Conservation (phyloP, 2,113 vertebrate genomes). For the Propithecus coquereli region DNA sequence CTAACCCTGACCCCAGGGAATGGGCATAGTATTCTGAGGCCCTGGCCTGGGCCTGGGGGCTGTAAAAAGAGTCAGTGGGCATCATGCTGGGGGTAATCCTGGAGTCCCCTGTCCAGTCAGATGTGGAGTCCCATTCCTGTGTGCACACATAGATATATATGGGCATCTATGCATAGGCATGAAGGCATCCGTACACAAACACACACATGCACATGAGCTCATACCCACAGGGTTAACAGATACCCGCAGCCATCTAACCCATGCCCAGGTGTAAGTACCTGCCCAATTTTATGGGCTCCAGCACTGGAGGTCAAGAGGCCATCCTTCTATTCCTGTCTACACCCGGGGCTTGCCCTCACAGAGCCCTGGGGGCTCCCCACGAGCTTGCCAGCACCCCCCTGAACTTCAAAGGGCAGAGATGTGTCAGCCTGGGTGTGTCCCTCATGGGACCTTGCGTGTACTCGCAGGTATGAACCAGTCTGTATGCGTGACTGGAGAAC, state of each 20-base stretch:
- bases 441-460: background rate
- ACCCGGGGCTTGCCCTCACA: background rate
- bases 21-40: background rate
- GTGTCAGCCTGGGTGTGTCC: conserved; percentile 12
- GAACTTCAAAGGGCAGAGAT: conserved; percentile 39
- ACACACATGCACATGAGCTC: background rate
- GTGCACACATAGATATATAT: background rate
- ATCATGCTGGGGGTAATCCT: background rate
- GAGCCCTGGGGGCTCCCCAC: background rate
- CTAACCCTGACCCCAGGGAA: background rate
- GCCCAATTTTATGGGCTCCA: background rate
- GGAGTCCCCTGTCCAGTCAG: background rate
- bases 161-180: background rate
- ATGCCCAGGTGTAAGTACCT: background rate
- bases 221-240: background rate
- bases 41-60: background rate
- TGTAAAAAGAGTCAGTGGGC: background rate
- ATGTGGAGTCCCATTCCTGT: background rate
- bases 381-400: background rate
- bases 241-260: background rate
- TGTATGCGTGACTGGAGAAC: background rate
- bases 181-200: background rate
- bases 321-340: background rate
- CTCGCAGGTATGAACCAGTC: background rate
- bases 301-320: background rate